Conservation (phyloP, 2,797 vertebrate genomes). For the Monodelphis domestica region DNA sequence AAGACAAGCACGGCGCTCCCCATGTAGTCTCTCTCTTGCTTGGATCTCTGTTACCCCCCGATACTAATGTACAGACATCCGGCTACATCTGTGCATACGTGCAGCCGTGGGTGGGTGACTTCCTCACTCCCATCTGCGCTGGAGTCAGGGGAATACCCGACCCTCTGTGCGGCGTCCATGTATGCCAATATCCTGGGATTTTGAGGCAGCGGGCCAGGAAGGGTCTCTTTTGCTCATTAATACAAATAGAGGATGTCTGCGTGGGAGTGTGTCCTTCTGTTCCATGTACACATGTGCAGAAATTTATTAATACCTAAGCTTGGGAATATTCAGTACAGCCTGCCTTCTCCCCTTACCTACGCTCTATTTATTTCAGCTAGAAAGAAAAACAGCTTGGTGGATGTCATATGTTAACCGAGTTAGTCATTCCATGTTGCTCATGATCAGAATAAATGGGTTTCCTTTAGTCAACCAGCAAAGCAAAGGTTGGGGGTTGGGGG, state of each 20-base stretch:
- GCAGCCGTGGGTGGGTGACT: background rate
- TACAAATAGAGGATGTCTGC: background rate
- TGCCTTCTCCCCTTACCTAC: background rate
- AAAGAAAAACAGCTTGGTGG: background rate
- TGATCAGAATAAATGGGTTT: background rate
- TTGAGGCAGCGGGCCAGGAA: background rate
- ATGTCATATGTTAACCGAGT: background rate
- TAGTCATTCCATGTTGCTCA: background rate
- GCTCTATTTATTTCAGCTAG: background rate
- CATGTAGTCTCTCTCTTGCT: background rate
- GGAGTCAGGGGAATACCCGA: background rate
- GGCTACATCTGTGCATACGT: slow-evolving; percentile 2
- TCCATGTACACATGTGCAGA: background rate
- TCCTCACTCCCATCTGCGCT: background rate
- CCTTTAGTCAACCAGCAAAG: background rate
- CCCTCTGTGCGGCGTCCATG: background rate
- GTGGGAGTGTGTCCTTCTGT: background rate
- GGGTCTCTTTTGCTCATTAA: background rate
- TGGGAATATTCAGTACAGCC: background rate
- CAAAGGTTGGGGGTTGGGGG: background rate
- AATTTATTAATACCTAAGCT: background rate
- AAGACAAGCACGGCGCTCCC: background rate
- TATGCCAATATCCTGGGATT: background rate
- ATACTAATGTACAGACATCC: background rate
- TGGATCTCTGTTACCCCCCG: background rate